These are phyloP conservation scores for Neotoxoptera formosana DNA, from an alignment of 1,140 invertebrate species.

Conservation along the genomic window DNA sequence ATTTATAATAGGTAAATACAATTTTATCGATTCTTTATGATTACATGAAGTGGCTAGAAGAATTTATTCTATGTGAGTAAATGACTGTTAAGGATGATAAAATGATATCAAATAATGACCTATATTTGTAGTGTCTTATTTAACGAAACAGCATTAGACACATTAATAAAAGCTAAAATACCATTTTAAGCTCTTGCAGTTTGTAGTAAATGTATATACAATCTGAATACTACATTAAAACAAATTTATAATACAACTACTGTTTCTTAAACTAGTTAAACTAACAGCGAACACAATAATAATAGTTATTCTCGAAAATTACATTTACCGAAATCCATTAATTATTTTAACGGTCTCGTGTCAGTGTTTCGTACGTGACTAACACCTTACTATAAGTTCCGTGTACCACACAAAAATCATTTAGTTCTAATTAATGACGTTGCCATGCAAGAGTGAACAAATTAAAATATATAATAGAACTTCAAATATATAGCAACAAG, in stretches of 20 bases:
- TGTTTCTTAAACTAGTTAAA: background rate
- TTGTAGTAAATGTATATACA: background rate
- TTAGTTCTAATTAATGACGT: background rate
- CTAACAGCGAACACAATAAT: background rate
- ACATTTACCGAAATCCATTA: conserved; percentile 13
- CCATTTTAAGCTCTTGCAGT: background rate
- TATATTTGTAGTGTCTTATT: background rate
- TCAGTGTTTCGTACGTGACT: background rate
- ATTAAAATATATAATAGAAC: background rate
- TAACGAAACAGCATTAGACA: background rate
- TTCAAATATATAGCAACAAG: background rate
- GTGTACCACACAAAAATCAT: background rate
- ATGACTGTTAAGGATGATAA: background rate
- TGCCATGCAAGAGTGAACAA: background rate
- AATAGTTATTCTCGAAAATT: background rate
- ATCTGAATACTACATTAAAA: background rate
- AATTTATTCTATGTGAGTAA: background rate
- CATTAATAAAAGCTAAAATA: background rate
- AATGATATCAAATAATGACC: background rate
- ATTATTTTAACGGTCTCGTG: background rate
- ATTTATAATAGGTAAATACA: too few species aligned
- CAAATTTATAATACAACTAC: background rate
- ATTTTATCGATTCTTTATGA: background rate
- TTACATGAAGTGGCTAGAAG: background rate
- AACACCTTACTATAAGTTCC: background rate